Percentiles rank a stretch among this genome's conserved stretches.
phyloP scores from a whole-genome alignment of 2,888 invertebrate species.

The Ectemnius continuus region DNA sequence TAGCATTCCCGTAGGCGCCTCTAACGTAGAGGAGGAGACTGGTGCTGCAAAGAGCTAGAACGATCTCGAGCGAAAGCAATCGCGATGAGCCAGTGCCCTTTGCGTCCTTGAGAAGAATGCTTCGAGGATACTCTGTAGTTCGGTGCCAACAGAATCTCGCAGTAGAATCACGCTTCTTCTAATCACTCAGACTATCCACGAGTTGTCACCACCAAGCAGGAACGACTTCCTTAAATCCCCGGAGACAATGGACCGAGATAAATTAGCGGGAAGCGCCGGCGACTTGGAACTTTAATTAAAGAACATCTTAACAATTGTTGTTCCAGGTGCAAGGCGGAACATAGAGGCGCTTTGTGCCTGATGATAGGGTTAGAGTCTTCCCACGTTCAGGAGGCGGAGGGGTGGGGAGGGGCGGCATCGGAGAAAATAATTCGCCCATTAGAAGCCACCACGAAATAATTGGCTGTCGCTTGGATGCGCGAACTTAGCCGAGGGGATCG shows the following conservation, averaged over 20 bases:
- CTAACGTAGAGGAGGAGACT: neutral
- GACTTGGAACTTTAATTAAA: neutral
- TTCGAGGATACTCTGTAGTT: neutral
- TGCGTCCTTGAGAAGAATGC: slow-evolving; percentile 34
- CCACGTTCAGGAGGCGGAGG: too few species aligned
- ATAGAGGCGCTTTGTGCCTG: neutral
- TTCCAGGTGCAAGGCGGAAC: neutral
- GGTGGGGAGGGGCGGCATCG: too few species aligned
- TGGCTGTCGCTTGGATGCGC: neutral
- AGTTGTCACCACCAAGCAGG: neutral
- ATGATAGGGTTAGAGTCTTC: neutral
- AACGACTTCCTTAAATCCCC: too few species aligned
- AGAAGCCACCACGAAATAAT: slow-evolving; percentile 1
- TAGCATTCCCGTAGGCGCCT: neutral
- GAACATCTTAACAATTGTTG: neutral
- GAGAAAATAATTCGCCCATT: slow-evolving; percentile 7
- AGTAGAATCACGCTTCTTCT: too few species aligned
- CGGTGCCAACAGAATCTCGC: neutral
- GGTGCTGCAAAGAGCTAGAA: neutral
- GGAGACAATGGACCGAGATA: neutral
- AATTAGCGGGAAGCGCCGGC: neutral
- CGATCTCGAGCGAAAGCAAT: slow-evolving; percentile 1
- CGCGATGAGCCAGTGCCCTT: neutral
- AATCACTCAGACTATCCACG: neutral
- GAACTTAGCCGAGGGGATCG: neutral